These are phyloP conservation scores for Drosophila melanica DNA, from an alignment of 1,140 invertebrate species.

Conservation along the genomic window DNA sequence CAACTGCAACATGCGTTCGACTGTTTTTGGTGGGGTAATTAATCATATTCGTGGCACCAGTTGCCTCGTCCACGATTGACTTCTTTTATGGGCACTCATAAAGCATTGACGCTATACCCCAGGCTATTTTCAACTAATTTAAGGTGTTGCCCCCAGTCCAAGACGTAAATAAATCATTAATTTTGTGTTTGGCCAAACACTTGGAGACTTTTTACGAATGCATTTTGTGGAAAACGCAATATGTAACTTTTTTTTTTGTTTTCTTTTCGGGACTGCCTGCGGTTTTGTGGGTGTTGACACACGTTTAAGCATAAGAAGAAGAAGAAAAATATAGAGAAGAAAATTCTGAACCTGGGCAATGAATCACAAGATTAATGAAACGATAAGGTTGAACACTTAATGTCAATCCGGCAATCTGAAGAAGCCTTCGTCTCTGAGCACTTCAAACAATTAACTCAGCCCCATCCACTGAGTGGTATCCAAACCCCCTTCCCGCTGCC, in stretches of 20 bases:
- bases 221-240: constrained; percentile 21
- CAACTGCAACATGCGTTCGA: constrained; percentile 29
- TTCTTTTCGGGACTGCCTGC: constrained; percentile 50
- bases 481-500: neutral
- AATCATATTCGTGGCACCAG: constrained; percentile 58
- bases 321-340: no score
- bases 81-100: constrained; percentile 50
- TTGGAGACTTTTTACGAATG: constrained; percentile 32
- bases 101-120: constrained; percentile 20
- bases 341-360: constrained; percentile 25
- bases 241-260: constrained; percentile 14
- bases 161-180: constrained; percentile 68
- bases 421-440: constrained; percentile 41
- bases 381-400: constrained; percentile 35
- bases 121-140: constrained; percentile 62
- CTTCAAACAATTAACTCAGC: constrained; percentile 40
- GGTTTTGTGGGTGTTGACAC: constrained; percentile 77
- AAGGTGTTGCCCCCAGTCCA: constrained; percentile 65
- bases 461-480: constrained; percentile 5
- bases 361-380: constrained; percentile 72
- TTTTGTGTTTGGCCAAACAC: constrained; percentile 32
- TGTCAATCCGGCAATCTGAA: constrained; percentile 61
- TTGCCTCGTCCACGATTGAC: constrained; percentile 21
- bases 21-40: constrained; percentile 41
- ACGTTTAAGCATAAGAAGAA: constrained; percentile 44